Evolutionary conservation across 2,113 vertebrate genomes (phyloP).

Genomic region (Raja brachyura): DNA sequence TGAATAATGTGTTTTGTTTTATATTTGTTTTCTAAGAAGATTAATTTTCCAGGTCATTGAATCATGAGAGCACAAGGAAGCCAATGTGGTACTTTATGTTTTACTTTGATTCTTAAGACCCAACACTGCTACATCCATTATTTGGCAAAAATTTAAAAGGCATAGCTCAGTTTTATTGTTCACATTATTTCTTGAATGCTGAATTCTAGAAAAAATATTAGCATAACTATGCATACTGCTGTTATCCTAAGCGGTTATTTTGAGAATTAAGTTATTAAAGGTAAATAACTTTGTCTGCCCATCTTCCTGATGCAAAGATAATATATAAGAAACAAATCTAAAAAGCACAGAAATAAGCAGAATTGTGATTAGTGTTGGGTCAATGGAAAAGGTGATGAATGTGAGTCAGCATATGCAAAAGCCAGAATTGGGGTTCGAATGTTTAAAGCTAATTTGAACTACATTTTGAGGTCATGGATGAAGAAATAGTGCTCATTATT

Average conservation of each 20-base stretch:
- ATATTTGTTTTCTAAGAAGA: neutral
- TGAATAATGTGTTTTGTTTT: neutral
- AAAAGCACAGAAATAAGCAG: neutral
- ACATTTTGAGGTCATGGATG: neutral
- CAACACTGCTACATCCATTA: neutral
- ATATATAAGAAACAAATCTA: neutral
- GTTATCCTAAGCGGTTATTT: neutral
- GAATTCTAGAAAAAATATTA: neutral
- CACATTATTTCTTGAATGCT: neutral
- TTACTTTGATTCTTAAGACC: neutral
- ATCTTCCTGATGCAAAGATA: neutral
- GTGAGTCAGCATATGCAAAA: neutral
- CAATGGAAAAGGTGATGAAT: neutral
- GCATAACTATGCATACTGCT: neutral
- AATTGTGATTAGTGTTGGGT: neutral
- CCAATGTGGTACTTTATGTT: neutral
- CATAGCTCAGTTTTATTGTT: neutral
- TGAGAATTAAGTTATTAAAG: neutral
- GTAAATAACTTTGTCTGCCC: neutral
- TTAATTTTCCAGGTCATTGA: neutral
- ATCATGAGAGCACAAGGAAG: neutral
- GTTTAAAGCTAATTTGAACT: neutral
- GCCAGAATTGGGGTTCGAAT: neutral
- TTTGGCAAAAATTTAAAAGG: too few relatives aligned
- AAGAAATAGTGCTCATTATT: neutral